Percentiles rank a stretch among this genome's conserved stretches.
These are phyloP conservation scores for Danio jaintianensis DNA, from an alignment of 2,797 vertebrate genomes.

Conservation along the genomic window DNA sequence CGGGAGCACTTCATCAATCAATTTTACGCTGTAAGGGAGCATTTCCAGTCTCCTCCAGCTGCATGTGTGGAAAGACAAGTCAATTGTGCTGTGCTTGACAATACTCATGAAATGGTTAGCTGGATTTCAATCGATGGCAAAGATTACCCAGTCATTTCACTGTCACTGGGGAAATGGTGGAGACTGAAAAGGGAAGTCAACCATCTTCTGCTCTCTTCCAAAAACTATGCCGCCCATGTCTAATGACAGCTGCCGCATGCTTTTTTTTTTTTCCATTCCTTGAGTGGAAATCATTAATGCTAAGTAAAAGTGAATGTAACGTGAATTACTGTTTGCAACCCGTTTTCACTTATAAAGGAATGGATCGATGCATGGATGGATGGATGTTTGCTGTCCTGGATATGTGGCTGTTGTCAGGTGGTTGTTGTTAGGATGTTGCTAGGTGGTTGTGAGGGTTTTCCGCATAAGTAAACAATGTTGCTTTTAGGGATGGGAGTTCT, in stretches of 20 bases:
- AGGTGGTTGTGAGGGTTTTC: too few relatives aligned
- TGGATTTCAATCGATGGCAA: conserved; percentile 60
- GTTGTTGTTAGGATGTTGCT: too few relatives aligned
- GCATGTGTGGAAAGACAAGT: conserved; percentile 54
- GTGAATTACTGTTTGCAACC: conserved; percentile 6
- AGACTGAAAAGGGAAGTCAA: conserved; percentile 22
- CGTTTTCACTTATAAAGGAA: not conserved
- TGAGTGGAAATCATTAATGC: conserved; percentile 10
- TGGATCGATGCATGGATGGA: too few relatives aligned
- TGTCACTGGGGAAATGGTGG: conserved; percentile 42
- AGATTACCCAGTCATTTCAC: conserved; percentile 61
- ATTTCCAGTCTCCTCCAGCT: conserved; percentile 37
- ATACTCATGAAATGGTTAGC: conserved; percentile 60
- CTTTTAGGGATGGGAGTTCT: too few relatives aligned
- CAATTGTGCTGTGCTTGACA: conserved; percentile 60
- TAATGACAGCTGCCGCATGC: conserved; percentile 11
- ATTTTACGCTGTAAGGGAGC: conserved; percentile 47
- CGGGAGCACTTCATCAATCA: conserved; percentile 58
- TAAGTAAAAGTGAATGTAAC: not conserved
- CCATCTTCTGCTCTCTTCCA: conserved; percentile 10
- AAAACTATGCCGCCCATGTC: not conserved
- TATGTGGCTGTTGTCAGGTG: too few relatives aligned
- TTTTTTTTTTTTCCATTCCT: not conserved
- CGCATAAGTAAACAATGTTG: too few relatives aligned
- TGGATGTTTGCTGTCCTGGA: too few relatives aligned